Percentiles rank a stretch among this genome's conserved stretches.
These are phyloP conservation scores for Notolepis coatsorum DNA, from an alignment of 2,797 vertebrate genomes.

Conservation along the genomic window DNA sequence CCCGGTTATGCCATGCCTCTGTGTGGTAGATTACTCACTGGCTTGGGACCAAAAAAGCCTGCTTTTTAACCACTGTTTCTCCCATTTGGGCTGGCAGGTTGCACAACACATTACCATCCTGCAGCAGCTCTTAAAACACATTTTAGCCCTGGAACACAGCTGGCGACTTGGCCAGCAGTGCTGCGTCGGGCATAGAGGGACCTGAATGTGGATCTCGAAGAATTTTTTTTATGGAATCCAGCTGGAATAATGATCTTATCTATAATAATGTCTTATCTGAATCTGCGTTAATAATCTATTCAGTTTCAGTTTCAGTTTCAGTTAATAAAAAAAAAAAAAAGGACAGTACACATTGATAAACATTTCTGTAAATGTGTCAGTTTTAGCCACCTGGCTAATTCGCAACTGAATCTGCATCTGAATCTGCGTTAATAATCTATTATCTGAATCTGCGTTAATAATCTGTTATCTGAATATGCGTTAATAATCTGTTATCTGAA, in stretches of 20 bases:
- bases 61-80: conserved; percentile 86
- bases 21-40: conserved; percentile 81
- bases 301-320: no score
- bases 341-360: no score
- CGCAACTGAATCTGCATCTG: no score
- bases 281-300: no score
- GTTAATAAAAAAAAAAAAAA: no score
- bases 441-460: no score
- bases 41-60: conserved; percentile 78
- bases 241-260: conserved; percentile 69
- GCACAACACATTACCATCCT: conserved; percentile 80
- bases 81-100: conserved; percentile 83
- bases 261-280: conserved; percentile 35
- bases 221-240: conserved; percentile 68
- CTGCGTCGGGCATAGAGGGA: conserved; percentile 54
- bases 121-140: conserved; percentile 84
- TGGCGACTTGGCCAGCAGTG: conserved; percentile 78
- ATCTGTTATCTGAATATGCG: no score
- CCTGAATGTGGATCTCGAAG: conserved; percentile 55
- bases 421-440: no score
- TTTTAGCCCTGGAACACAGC: conserved; percentile 82
- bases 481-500: no score
- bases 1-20: conserved; percentile 68
- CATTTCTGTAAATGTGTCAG: no score
- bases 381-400: no score